Base-by-base conservation (phyloP, 2,888 invertebrate genomes). In the Lithophane semibrunnea region DNA sequence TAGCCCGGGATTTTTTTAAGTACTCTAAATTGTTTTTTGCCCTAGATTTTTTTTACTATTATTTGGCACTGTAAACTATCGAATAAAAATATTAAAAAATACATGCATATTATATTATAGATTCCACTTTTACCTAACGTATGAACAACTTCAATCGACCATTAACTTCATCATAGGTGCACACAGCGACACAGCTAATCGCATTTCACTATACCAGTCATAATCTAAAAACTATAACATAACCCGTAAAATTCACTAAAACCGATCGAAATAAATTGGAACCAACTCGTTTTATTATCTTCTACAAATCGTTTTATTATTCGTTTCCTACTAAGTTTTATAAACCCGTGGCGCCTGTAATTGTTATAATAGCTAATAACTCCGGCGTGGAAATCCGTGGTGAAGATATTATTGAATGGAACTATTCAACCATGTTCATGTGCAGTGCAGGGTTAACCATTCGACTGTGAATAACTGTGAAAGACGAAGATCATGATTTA, bases 331-430 rank as follows among this genome's bases (percentile, higher is more conserved):
- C 87, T 87, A 91, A 90, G 80, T 80, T 87, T 84, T 88, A 88
- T 89, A 87, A 86, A 82, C 60, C 75, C 69, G 87, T 92, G 94
- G 95, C 95, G 94, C 95, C 94, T 91, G 86, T 88, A 90, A 90
- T 81, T 90, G 91, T 90, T 91, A 92, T 93, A 90, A 90, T 84
- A 91, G 77, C 90, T 94, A 92, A 94, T 94, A 89, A 89, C 87
- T 78, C 78, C 78, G 84, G 70, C 79, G 71, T 82, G 69, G 89
- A 90, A 91, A 91, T 92, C 87, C 85, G 72, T 91, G 91, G 92
- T 91, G 87, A 88, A 82, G 70, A 86, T 88, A 76, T 85, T 70
- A 84, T 85, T 91, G 86, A 89, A 88, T 88, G 54, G 63, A 73
- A 80, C 79, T 71, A 64, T 69, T 86, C 84, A 80, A 29, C 69